Evolutionary conservation across 2,113 vertebrate species (phyloP).

Genomic region (Pangasianodon gigas): DNA sequence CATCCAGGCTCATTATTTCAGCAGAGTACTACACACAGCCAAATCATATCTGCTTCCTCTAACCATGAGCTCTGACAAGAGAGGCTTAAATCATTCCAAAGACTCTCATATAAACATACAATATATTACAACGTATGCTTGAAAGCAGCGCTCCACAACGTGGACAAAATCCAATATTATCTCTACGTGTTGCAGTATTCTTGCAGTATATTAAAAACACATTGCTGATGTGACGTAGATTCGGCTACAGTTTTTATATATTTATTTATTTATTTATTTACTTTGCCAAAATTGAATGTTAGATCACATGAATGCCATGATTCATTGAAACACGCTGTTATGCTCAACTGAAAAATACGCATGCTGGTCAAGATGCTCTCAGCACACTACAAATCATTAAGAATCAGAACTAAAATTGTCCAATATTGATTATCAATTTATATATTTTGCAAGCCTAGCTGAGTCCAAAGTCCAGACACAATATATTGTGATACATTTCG

Average conservation of each 20-base stretch:
- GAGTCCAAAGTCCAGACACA: neutral
- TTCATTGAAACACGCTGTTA: neutral
- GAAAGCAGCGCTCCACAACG: neutral
- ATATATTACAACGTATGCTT: neutral
- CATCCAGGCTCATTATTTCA: conserved; percentile 3
- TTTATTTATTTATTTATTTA: neutral
- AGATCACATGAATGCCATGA: neutral
- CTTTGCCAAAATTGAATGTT: neutral
- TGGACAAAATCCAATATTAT: neutral
- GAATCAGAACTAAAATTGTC: neutral
- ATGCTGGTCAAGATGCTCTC: neutral
- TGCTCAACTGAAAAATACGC: neutral
- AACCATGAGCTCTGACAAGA: neutral
- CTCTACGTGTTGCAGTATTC: neutral
- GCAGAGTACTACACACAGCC: neutral
- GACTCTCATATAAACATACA: neutral
- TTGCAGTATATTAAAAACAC: neutral
- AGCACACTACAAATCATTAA: neutral
- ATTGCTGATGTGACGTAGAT: neutral
- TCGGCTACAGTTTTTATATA: neutral
- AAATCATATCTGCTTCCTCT: conserved; percentile 5
- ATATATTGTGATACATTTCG: neutral
- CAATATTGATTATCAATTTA: neutral
- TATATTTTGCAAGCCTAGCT: neutral
- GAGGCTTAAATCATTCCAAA: neutral